These are phyloP conservation scores for Lepidurus packardi DNA, from an alignment of 1,140 invertebrate genomes.

Conservation along the genomic window DNA sequence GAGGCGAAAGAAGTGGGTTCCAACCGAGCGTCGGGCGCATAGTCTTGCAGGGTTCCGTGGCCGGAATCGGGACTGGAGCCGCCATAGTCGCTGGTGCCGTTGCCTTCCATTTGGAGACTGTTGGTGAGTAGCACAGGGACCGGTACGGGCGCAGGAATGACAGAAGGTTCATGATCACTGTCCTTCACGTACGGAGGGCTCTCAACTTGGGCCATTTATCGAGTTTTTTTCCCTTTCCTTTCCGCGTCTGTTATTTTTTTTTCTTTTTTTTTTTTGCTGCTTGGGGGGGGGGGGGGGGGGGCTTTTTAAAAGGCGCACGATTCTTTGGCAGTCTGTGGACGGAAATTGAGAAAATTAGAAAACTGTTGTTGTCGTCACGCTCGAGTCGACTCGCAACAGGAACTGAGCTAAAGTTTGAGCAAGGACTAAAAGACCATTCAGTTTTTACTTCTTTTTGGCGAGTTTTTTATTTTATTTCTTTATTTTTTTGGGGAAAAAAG, in stretches of 20 bases:
- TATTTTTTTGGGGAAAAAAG: neutral
- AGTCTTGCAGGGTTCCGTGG: no score
- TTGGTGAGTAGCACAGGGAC: neutral
- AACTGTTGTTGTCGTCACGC: neutral
- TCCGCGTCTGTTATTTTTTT: neutral
- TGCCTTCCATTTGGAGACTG: neutral
- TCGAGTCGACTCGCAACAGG: neutral
- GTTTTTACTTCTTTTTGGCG: no score
- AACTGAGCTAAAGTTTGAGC: neutral
- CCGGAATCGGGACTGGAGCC: no score
- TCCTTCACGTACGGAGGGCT: neutral
- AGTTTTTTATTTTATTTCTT: no score
- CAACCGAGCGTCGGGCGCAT: no score
- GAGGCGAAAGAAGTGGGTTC: no score
- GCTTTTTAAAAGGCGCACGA: neutral
- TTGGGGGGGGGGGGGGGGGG: no score
- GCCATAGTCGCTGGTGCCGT: no score
- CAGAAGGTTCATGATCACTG: neutral
- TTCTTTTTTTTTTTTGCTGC: neutral
- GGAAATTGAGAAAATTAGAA: neutral
- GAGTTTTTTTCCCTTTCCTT: neutral
- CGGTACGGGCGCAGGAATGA: no score
- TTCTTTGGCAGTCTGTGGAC: neutral
- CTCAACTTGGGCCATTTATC: constrained; percentile 3
- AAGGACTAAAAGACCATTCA: neutral